Percentiles rank a stretch among this genome's conserved stretches.
Conservation (phyloP, 2,888 invertebrate species). For the Neoaliturus tenellus region DNA sequence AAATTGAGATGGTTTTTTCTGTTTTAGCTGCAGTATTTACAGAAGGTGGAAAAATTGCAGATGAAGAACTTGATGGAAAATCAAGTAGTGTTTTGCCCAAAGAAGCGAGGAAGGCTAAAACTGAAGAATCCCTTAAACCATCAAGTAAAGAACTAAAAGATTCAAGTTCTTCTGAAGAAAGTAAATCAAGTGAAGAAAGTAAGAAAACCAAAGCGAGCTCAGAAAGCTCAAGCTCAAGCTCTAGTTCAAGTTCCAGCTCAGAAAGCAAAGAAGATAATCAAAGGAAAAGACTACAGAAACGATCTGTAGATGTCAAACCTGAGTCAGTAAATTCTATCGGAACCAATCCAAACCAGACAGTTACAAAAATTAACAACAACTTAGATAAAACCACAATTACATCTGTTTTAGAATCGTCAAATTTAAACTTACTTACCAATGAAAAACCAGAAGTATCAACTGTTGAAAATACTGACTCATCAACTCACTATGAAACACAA, state of each 20-base stretch:
- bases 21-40: not conserved
- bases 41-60: not conserved
- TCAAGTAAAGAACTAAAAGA: not conserved
- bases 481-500: not conserved
- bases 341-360: not conserved
- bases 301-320: slow-evolving; percentile 13
- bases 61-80: slow-evolving; percentile 2
- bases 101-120: not conserved
- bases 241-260: not conserved
- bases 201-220: not conserved
- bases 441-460: not conserved
- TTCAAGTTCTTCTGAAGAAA: slow-evolving; percentile 24
- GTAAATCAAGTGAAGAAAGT: not conserved
- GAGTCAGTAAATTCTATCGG: slow-evolving; percentile 5
- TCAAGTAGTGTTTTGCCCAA: not conserved
- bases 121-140: not conserved
- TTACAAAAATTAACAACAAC: not conserved
- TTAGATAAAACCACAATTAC: not conserved
- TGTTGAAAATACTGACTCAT: not conserved
- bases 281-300: not conserved
- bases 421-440: not conserved
- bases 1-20: too few relatives aligned
- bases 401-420: not conserved
- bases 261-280: not conserved
- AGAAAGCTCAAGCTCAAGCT: not conserved